Evolutionary conservation across 2,888 invertebrate genomes (phyloP).

Genomic region (Macropis europaea): DNA sequence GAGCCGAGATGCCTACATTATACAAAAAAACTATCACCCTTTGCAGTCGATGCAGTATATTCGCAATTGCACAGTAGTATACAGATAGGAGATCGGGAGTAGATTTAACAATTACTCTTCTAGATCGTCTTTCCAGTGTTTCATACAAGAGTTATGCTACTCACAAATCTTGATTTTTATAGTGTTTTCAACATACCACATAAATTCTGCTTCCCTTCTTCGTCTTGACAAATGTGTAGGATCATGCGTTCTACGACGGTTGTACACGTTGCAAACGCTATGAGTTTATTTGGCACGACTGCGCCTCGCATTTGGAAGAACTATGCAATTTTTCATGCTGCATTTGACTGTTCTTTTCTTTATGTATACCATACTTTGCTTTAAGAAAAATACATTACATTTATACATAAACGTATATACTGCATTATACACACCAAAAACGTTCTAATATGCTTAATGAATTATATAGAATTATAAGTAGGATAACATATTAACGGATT

Average conservation of each 20-base stretch:
- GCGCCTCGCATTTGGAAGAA: conserved; percentile 63
- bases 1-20: conserved; percentile 55
- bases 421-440: conserved; percentile 43
- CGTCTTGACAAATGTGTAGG: conserved; percentile 29
- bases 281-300: conserved; percentile 69
- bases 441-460: conserved; percentile 38
- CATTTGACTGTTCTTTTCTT: conserved; percentile 7
- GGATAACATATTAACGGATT: conserved; percentile 22
- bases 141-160: conserved; percentile 50
- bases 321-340: conserved; percentile 61
- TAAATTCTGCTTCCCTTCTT: conserved; percentile 28
- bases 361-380: conserved; percentile 13
- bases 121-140: conserved; percentile 51
- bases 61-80: conserved; percentile 66
- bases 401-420: conserved; percentile 33
- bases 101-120: conserved; percentile 56
- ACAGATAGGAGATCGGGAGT: conserved; percentile 61
- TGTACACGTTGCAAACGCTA: conserved; percentile 51
- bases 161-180: conserved; percentile 45
- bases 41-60: conserved; percentile 62
- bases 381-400: conserved; percentile 26
- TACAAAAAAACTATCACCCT: conserved; percentile 60
- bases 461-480: conserved; percentile 31
- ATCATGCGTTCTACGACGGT: conserved; percentile 28
- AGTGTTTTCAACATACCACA: conserved; percentile 33